Evolutionary conservation across 1,140 invertebrate species (phyloP).

Genomic region (Microplitis demolitor): DNA sequence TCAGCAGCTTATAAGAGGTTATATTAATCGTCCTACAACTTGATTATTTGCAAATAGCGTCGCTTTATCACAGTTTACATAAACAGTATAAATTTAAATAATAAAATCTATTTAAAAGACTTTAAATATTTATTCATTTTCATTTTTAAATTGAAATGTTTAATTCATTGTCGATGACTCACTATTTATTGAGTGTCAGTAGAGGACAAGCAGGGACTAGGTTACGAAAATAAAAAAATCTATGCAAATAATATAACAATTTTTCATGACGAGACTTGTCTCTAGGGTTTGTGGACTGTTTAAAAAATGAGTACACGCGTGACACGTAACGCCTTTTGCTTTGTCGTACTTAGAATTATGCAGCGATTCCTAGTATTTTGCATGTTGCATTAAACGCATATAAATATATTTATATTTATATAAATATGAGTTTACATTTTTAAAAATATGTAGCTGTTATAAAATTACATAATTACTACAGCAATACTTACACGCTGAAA

Average conservation of each 20-base stretch:
- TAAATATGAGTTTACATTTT: too few relatives aligned
- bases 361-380: constrained; percentile 7
- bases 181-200: too few relatives aligned
- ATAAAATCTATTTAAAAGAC: too few relatives aligned
- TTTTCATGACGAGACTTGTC: background rate
- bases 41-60: background rate
- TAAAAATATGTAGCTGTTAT: too few relatives aligned
- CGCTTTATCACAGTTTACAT: background rate
- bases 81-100: background rate
- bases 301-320: background rate
- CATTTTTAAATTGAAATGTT: too few relatives aligned
- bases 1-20: constrained; percentile 13
- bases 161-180: too few relatives aligned
- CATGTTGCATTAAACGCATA: background rate
- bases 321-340: constrained; percentile 2
- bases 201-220: too few relatives aligned
- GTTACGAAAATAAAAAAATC: background rate
- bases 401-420: background rate
- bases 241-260: constrained; percentile 32
- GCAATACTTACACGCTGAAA: too few relatives aligned
- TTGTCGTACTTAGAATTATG: constrained; percentile 9
- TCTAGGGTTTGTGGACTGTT: background rate
- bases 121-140: too few relatives aligned
- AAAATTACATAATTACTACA: too few relatives aligned
- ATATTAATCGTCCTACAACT: background rate